Evolutionary conservation across 2,113 vertebrate species (phyloP).

Genomic region (Nycticorax nycticorax): DNA sequence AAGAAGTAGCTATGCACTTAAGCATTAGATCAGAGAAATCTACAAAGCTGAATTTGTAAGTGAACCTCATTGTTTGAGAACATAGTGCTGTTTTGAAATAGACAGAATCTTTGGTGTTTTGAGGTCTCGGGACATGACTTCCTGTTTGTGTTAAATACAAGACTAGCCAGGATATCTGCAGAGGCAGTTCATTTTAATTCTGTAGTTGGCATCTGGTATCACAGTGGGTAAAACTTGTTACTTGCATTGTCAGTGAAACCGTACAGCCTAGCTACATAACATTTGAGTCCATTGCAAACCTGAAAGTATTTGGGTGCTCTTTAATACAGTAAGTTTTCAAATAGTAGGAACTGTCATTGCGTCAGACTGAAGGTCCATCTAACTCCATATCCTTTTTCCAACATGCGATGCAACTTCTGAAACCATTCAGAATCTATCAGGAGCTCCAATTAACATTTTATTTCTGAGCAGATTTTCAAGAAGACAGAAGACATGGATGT

Average conservation of each 20-base stretch:
- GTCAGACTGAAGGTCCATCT: background rate
- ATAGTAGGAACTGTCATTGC: background rate
- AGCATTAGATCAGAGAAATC: background rate
- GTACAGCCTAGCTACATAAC: background rate
- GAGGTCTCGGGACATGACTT: background rate
- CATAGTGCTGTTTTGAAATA: background rate
- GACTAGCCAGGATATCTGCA: background rate
- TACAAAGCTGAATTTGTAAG: background rate
- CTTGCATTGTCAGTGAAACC: background rate
- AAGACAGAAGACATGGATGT: background rate
- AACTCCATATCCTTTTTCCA: background rate
- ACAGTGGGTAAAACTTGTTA: background rate
- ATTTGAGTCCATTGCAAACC: background rate
- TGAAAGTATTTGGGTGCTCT: background rate
- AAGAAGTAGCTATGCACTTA: background rate
- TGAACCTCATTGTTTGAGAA: background rate
- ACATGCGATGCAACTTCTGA: background rate
- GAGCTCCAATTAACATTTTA: background rate
- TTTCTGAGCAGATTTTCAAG: background rate
- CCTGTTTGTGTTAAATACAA: background rate
- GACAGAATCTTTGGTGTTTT: background rate
- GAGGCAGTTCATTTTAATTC: background rate
- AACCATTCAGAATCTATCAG: background rate
- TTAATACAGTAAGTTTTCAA: background rate
- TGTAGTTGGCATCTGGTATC: background rate